Evolutionary conservation across 1,140 invertebrate genomes (phyloP).

Genomic region (Phocides pigmalion): DNA sequence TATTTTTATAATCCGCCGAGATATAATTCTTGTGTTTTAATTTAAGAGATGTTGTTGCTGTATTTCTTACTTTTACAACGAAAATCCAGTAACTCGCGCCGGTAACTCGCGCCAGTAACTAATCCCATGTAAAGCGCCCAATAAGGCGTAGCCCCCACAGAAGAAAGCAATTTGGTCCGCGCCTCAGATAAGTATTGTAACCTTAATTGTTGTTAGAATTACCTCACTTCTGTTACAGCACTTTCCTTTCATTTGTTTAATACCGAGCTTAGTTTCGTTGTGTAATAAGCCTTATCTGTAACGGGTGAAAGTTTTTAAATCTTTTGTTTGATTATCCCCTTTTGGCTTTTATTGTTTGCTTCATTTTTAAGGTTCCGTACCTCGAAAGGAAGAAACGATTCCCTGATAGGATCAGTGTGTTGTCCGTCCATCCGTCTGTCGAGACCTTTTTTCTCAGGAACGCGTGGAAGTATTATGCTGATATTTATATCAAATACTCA

Average conservation of each 20-base stretch:
- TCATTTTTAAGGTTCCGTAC: too few relatives aligned
- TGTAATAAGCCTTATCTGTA: constrained; percentile 24
- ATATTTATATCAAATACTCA: too few relatives aligned
- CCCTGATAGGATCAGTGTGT: too few relatives aligned
- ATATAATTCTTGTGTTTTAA: too few relatives aligned
- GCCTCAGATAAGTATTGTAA: constrained; percentile 56
- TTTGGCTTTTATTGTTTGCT: constrained; percentile 1
- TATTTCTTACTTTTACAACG: too few relatives aligned
- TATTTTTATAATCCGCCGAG: too few relatives aligned
- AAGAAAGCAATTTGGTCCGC: constrained; percentile 64
- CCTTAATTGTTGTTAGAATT: constrained; percentile 60
- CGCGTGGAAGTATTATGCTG: too few relatives aligned
- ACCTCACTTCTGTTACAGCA: constrained; percentile 45
- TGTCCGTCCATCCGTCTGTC: too few relatives aligned
- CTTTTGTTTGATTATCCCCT: constrained; percentile 8
- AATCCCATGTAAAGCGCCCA: constrained; percentile 42
- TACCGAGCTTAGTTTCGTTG: constrained; percentile 24
- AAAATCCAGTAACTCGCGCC: not conserved
- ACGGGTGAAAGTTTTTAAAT: constrained; percentile 4
- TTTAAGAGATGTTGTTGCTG: too few relatives aligned
- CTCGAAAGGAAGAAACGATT: too few relatives aligned
- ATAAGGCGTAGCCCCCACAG: constrained; percentile 42
- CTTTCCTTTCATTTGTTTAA: constrained; percentile 38
- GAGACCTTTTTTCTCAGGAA: too few relatives aligned
- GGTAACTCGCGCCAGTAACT: constrained; percentile 22